Base-by-base conservation (phyloP, 2,797 vertebrate species). In the Oreortyx pictus region DNA sequence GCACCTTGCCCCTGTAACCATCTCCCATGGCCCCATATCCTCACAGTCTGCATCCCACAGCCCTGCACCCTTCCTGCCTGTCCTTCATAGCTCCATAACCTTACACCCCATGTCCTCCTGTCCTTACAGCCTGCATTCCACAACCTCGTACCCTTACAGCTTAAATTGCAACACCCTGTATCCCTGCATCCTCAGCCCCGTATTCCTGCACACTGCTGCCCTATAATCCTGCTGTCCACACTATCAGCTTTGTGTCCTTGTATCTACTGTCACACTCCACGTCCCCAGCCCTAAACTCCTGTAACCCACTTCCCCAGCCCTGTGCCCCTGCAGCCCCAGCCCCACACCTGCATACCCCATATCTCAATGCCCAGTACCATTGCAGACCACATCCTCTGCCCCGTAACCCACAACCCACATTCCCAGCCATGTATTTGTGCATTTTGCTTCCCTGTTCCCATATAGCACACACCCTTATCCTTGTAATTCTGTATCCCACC, bases 131-230 rank as follows among this genome's bases (percentile, higher is more conserved):
- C 27, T 52, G 46, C 10, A 14, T 20, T 35, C 72, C 22, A 18
- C 12, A 85, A 46, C 49, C 22, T 46, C 1, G 6, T 11, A 22
- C 29, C 25, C 41, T n/a, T 7, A 12, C 29, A 78, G 18, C 0
- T 0, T 44, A 41, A n/a, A 39, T 39, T 57, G 47, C 52, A n/a
- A 11, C 65, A 49, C 25, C 3, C n/a, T 0, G 3, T 10, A 29
- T 1, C 0, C 0, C 25, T 65, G 1, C 6, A 1, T 39, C 57
- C 11, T 25, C 37, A 76, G 37, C 41, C 29, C 60, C 1, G 8
- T 29, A 29, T 62, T 62, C 37, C 67, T 70, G 19, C 35, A 70
- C 39, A 20, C 67, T 2, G 9, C 18, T 54, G 67, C 49, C 27
- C 67, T 8, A 6, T 39, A 49, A 25, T 47, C 46, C 33, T 29